Evolutionary conservation across 2,888 invertebrate species (phyloP).

Genomic region (Cephus runcator): DNA sequence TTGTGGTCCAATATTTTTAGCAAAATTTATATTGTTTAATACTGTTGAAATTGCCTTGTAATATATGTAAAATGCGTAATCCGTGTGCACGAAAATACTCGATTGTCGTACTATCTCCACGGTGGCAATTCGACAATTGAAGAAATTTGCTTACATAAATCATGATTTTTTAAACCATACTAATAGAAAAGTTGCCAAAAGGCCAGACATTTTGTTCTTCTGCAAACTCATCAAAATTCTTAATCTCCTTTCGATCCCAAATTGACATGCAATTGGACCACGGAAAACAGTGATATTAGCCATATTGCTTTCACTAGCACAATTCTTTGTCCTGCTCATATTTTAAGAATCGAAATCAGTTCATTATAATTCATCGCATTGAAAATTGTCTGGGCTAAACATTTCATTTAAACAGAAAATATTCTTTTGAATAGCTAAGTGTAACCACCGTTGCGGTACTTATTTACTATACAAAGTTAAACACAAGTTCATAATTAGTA

Average conservation of each 20-base stretch:
- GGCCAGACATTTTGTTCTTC: not conserved
- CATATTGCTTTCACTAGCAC: not conserved
- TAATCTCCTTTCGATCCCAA: not conserved
- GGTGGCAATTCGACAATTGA: not conserved
- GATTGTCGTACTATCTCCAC: not conserved
- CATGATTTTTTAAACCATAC: not conserved
- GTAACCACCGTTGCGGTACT: not conserved
- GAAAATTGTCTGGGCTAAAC: not conserved
- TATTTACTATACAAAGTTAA: not conserved
- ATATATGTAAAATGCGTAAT: constrained; percentile 6
- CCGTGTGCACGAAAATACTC: not conserved
- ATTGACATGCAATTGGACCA: not conserved
- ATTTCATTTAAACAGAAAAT: not conserved
- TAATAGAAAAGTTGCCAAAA: not conserved
- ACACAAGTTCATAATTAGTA: not conserved
- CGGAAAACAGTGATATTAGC: not conserved
- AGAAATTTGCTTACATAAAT: not conserved
- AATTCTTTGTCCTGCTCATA: not conserved
- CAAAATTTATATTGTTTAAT: constrained; percentile 42
- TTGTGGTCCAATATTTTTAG: constrained; percentile 31
- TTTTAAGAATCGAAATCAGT: not conserved
- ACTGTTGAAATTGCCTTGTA: constrained; percentile 32
- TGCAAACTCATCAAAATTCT: not conserved
- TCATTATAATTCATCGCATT: not conserved
- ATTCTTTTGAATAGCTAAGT: not conserved